phyloP scores from a whole-genome alignment of 2,888 invertebrate species.

The Agrotis ipsilon region DNA sequence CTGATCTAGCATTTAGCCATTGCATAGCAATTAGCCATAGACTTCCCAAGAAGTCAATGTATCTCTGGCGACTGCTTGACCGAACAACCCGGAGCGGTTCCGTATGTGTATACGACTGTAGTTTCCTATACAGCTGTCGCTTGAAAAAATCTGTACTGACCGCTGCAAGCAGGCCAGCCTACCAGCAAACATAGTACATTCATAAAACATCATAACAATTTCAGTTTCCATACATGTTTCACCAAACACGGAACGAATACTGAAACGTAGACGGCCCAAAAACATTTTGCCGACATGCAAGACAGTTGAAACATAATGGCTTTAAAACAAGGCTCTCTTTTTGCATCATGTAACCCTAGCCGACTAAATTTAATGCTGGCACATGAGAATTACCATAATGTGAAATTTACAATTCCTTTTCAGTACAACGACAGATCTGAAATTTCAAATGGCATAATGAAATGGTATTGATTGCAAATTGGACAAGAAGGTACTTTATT shows the following conservation, averaged over 20 bases:
- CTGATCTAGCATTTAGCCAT: too few relatives aligned
- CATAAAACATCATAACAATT: not conserved
- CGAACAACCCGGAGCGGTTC: too few relatives aligned
- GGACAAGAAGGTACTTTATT: slow-evolving; percentile 28
- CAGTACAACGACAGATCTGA: slow-evolving; percentile 36
- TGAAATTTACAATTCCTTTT: slow-evolving; percentile 67
- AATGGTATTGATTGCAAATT: slow-evolving; percentile 63
- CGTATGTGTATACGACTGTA: too few relatives aligned
- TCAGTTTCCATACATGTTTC: not conserved
- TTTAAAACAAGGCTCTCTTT: slow-evolving; percentile 42
- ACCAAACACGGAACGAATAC: slow-evolving; percentile 1
- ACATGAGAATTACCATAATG: slow-evolving; percentile 62
- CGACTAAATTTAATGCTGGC: slow-evolving; percentile 49
- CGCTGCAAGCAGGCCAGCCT: not conserved
- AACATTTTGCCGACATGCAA: slow-evolving; percentile 30
- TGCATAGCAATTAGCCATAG: too few relatives aligned
- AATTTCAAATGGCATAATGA: slow-evolving; percentile 57
- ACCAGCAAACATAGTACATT: not conserved
- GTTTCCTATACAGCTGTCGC: too few relatives aligned
- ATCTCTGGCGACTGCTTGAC: too few relatives aligned
- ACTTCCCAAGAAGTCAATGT: too few relatives aligned
- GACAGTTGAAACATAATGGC: slow-evolving; percentile 39
- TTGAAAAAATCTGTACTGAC: too few relatives aligned
- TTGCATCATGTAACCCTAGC: slow-evolving; percentile 35
- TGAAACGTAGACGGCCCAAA: slow-evolving; percentile 15